A percentile compares a stretch with the other conserved stretches of the same genome.
Evolutionary conservation across 2,797 vertebrate species (phyloP).

Genomic region (Silurus aristotelis): DNA sequence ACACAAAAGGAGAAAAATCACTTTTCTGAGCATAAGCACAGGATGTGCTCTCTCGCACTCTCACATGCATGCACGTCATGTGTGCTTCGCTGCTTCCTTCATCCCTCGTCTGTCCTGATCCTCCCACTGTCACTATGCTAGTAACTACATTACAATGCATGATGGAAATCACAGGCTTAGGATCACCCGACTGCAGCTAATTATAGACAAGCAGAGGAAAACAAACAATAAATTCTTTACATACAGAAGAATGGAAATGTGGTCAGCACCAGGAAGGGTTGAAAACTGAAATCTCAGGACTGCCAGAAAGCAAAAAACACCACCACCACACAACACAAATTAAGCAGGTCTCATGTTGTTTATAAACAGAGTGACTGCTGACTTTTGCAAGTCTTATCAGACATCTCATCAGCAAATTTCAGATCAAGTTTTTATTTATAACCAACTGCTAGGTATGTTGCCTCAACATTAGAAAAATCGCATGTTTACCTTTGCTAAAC

Average conservation of each 20-base stretch:
- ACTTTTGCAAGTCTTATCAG: not conserved
- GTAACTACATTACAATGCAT: slow-evolving; percentile 38
- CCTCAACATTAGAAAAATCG: not conserved
- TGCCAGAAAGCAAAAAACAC: too few species aligned
- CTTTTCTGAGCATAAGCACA: slow-evolving; percentile 31
- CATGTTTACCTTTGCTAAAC: not conserved
- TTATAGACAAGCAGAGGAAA: not conserved
- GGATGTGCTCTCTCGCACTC: slow-evolving; percentile 68
- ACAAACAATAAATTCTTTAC: not conserved
- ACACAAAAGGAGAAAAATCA: slow-evolving; percentile 42
- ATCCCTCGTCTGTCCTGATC: not conserved
- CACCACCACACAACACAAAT: not conserved
- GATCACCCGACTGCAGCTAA: not conserved
- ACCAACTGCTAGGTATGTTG: not conserved
- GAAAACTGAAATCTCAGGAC: not conserved
- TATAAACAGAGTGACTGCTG: not conserved
- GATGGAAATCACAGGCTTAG: slow-evolving; percentile 31
- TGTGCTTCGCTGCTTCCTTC: slow-evolving; percentile 59
- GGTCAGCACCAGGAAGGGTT: not conserved
- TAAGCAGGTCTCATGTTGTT: not conserved
- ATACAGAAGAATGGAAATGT: not conserved
- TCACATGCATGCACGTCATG: slow-evolving; percentile 44
- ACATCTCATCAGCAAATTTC: not conserved
- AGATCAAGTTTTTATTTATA: not conserved
- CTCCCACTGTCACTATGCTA: slow-evolving; percentile 7